Conservation (phyloP, 2,888 invertebrate species). For the Synergus japonicus region DNA sequence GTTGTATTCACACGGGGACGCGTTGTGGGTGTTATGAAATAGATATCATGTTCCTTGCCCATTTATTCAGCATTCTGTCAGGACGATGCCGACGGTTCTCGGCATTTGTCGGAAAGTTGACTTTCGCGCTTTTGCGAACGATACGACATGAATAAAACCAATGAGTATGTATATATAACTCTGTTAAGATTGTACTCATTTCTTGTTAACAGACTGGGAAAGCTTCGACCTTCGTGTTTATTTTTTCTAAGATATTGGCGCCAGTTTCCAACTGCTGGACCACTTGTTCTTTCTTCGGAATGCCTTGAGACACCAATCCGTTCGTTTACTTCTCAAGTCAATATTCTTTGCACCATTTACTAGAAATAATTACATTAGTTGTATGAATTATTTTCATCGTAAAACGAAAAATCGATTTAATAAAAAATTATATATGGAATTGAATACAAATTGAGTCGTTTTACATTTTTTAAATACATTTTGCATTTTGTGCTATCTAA, state of each 20-base stretch:
- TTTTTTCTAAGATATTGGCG: neutral
- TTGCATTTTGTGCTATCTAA: neutral
- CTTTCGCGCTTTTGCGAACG: constrained; percentile 51
- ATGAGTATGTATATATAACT: constrained; percentile 53
- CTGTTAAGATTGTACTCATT: constrained; percentile 57
- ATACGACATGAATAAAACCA: constrained; percentile 48
- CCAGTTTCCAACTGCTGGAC: constrained; percentile 24
- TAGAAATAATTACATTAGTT: constrained; percentile 19
- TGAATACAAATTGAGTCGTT: neutral
- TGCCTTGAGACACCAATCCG: neutral
- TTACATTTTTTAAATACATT: neutral
- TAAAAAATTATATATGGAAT: constrained; percentile 9
- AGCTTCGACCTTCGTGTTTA: constrained; percentile 58
- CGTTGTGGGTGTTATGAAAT: constrained; percentile 76
- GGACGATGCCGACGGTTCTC: constrained; percentile 54
- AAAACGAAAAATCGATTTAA: neutral
- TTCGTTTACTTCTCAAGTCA: constrained; percentile 6
- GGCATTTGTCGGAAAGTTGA: constrained; percentile 56
- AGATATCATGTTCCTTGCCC: constrained; percentile 73
- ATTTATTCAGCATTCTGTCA: constrained; percentile 58
- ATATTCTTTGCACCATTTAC: constrained; percentile 24
- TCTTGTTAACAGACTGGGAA: constrained; percentile 60
- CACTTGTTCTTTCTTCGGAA: constrained; percentile 22
- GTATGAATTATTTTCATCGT: constrained; percentile 3
- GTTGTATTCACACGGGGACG: constrained; percentile 75